Evolutionary conservation across 2,113 vertebrate species (phyloP), one percentile per base, ranked within the genome.

Genomic region (Marmota monax): DNA sequence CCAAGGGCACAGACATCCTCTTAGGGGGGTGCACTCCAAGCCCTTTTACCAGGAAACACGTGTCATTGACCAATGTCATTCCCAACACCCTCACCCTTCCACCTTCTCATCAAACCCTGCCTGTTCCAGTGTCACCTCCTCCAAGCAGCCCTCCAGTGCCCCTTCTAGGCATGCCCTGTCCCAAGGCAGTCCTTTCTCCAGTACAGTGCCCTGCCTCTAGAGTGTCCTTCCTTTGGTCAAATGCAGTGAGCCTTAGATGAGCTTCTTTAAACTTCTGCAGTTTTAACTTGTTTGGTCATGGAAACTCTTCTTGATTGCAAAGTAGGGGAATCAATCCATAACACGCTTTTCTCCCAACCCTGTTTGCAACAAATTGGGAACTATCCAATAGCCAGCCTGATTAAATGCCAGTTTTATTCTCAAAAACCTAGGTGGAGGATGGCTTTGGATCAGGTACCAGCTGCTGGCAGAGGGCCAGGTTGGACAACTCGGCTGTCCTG

Each of bases 321-420:
- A 27, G 13, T 17, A 13, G 20, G 4, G 4, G 9, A 22, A 18
- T 23, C 63, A 7, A 0, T 70, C 17, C 37, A 5, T 37, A 18
- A 42, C 16, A 23, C 12, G 10, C 20, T 1, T n/a, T 4, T n/a
- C 61, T 45, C 73, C n/a, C 53, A n/a, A 27, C 56, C 37, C 7
- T 1, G 2, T 92, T 29, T 73, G 37, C 22, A 32, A 23, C 22
- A 16, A 22, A 7, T 13, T 48, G 10, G 74, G n/a, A 80, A 13
- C 18, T 23, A 84, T 27, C 20, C 42, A 67, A n/a, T 6, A 42
- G 53, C 65, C 74, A 51, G 17, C 45, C 10, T n/a, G 88, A 39
- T 7, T 42, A 25, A 82, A 39, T 39, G 37, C 8, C 37, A 23
- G 37, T 53, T 76, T 22, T 23, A 32, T 32, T 34, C 10, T 34